Conservation (phyloP, 2,113 vertebrate species). For the Uria lomvia region DNA sequence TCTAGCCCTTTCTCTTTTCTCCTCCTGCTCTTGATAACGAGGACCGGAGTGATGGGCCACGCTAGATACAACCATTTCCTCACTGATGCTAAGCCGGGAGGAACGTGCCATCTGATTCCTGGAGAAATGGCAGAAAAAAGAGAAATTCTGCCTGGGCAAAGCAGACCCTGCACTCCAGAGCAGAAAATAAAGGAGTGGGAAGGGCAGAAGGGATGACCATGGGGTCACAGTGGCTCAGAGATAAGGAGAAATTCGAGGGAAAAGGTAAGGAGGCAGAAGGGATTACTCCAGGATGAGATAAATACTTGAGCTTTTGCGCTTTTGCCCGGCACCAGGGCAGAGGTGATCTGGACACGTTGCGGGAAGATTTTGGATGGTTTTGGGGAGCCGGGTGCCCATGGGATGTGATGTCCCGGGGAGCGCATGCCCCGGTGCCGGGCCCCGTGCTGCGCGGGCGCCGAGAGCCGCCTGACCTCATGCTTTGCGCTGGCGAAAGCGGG, state of each 20-base stretch:
- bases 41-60: background rate
- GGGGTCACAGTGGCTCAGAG: background rate
- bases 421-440: fast-evolving
- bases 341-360: fast-evolving
- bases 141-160: background rate
- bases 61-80: background rate
- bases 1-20: background rate
- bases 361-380: background rate
- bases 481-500: fast-evolving
- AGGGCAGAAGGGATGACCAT: background rate
- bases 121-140: background rate
- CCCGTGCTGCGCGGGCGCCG: background rate
- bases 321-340: background rate
- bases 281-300: background rate
- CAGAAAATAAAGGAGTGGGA: background rate
- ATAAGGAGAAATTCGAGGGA: background rate
- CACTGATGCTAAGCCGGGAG: background rate
- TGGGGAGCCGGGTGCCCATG: fast-evolving
- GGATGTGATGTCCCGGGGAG: fast-evolving
- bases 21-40: background rate
- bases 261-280: background rate
- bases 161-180: background rate
- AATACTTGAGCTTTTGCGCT: fast-evolving
- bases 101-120: background rate
- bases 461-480: background rate